phyloP scores from a whole-genome alignment of 2,888 invertebrate genomes.

The Tromatobia lineatoria region DNA sequence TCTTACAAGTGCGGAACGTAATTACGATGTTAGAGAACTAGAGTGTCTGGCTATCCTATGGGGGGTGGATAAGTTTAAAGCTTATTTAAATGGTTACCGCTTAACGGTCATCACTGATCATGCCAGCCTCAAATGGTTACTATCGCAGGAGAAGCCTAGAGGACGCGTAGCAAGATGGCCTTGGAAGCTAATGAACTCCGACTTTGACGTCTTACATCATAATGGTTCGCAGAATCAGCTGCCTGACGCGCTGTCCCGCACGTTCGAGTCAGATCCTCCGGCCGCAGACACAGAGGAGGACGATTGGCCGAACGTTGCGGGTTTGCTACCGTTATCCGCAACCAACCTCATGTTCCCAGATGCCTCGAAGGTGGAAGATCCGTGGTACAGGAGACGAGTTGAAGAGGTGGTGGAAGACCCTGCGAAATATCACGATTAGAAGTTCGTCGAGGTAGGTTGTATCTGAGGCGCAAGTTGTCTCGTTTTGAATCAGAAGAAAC shows the following conservation, averaged over 20 bases:
- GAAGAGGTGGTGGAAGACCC: slow-evolving; percentile 26
- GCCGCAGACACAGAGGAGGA: neutral
- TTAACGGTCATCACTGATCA: slow-evolving; percentile 76
- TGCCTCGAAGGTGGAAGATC: slow-evolving; percentile 40
- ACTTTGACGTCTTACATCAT: slow-evolving; percentile 40
- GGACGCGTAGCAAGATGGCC: slow-evolving; percentile 62
- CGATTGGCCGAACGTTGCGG: neutral
- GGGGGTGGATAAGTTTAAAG: slow-evolving; percentile 70
- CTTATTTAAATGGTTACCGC: slow-evolving; percentile 71
- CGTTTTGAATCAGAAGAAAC: neutral
- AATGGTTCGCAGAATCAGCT: slow-evolving; percentile 35
- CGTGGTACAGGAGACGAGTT: slow-evolving; percentile 41
- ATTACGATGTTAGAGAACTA: slow-evolving; percentile 67
- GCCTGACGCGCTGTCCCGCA: slow-evolving; percentile 63
- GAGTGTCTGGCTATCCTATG: slow-evolving; percentile 73
- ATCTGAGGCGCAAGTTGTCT: neutral
- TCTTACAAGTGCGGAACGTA: slow-evolving; percentile 49
- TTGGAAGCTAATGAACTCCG: slow-evolving; percentile 53
- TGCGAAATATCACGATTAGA: slow-evolving; percentile 55
- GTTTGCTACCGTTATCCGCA: neutral
- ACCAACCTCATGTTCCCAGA: neutral
- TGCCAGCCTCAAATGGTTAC: slow-evolving; percentile 70
- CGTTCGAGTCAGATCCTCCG: slow-evolving; percentile 46
- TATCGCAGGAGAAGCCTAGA: slow-evolving; percentile 68
- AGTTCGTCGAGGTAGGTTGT: neutral